These are phyloP conservation scores for Drosophila varians DNA, from an alignment of 1,140 invertebrate species.

Conservation along the genomic window DNA sequence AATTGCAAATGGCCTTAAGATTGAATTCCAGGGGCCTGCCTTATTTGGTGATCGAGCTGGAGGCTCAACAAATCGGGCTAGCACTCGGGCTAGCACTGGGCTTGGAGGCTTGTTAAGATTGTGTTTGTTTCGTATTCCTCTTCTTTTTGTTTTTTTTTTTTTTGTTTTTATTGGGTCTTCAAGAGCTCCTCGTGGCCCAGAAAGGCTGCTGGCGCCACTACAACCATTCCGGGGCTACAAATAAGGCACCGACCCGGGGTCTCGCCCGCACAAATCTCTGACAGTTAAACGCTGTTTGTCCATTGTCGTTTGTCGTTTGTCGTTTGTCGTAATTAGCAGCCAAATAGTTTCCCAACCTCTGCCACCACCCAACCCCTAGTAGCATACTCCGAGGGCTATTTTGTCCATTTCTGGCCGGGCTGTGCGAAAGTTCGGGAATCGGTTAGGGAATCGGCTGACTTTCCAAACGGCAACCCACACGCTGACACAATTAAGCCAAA, in stretches of 20 bases:
- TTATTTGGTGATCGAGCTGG: slow-evolving; percentile 53
- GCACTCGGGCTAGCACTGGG: slow-evolving; percentile 36
- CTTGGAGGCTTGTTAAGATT: slow-evolving; percentile 57
- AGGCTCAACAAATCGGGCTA: slow-evolving; percentile 62
- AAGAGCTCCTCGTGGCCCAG: background rate
- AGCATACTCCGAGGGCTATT: slow-evolving; percentile 29
- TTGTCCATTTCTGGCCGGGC: slow-evolving; percentile 65
- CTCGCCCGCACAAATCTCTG: slow-evolving; percentile 78
- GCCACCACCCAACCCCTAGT: background rate
- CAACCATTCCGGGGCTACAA: slow-evolving; percentile 75
- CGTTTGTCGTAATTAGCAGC: slow-evolving; percentile 80
- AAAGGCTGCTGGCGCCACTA: slow-evolving; percentile 63
- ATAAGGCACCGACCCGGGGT: slow-evolving; percentile 70
- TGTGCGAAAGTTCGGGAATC: slow-evolving; percentile 68
- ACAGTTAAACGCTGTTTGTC: slow-evolving; percentile 65
- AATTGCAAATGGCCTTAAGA: slow-evolving; percentile 81
- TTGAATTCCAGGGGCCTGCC: slow-evolving; percentile 70
- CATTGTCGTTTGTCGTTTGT: slow-evolving; percentile 55
- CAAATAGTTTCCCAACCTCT: slow-evolving; percentile 36
- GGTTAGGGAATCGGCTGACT: slow-evolving; percentile 27
- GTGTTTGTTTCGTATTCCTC: slow-evolving; percentile 30
- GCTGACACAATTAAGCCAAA: slow-evolving; percentile 82
- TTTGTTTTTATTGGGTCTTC: slow-evolving; percentile 8
- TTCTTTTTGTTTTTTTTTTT: slow-evolving; percentile 12
- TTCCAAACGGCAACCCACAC: slow-evolving; percentile 76